A percentile compares a stretch with the other conserved stretches of the same genome.
These are phyloP conservation scores for Narcine bancroftii DNA, from an alignment of 2,113 vertebrate species.

Conservation along the genomic window DNA sequence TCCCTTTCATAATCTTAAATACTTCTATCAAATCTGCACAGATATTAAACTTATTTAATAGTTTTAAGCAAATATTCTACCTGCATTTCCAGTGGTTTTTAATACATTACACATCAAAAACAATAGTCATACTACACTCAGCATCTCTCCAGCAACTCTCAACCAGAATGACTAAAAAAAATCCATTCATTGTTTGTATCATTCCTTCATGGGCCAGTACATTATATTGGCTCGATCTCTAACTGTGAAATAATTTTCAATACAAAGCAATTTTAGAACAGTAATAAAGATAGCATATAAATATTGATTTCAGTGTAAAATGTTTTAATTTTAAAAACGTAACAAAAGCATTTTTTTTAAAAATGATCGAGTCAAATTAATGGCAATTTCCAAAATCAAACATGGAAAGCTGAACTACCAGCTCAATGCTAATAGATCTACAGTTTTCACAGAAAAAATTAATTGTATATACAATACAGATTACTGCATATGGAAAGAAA, in stretches of 20 bases:
- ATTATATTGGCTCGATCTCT: neutral
- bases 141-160: neutral
- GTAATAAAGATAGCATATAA: neutral
- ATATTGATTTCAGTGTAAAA: neutral
- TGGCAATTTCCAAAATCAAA: neutral
- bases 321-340: neutral
- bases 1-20: too few species aligned
- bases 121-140: neutral
- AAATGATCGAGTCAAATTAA: neutral
- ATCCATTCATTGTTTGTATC: neutral
- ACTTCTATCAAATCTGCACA: too few species aligned
- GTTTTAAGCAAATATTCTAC: neutral
- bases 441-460: neutral
- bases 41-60: too few species aligned
- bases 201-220: neutral
- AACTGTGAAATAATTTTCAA: neutral
- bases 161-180: neutral
- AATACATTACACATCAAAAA: neutral
- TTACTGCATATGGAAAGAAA: too few species aligned
- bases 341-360: too few species aligned
- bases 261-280: neutral
- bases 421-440: too few species aligned
- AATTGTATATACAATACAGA: neutral
- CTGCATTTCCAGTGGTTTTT: neutral
- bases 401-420: neutral